Conservation (phyloP, 2,888 invertebrate species). For the Liopterus haemorrhoidalis region DNA sequence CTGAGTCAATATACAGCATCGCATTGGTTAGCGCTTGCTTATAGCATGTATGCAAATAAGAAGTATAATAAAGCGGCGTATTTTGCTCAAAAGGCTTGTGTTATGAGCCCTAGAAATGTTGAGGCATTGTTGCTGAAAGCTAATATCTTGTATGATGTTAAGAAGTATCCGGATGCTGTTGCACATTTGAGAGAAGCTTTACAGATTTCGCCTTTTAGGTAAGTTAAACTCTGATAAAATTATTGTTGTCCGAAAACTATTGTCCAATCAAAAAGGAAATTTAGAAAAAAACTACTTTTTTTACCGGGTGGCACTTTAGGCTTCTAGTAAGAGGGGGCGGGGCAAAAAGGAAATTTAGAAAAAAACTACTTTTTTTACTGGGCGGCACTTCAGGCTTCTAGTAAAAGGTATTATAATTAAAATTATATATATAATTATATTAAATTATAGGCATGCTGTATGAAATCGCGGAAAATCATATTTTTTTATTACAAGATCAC, state of each 20-base stretch:
- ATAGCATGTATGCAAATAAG: constrained; percentile 58
- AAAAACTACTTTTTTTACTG: no score
- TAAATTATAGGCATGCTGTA: no score
- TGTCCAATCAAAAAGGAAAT: no score
- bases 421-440: no score
- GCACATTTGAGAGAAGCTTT: constrained; percentile 63
- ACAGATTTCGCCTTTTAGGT: constrained; percentile 51
- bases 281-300: no score
- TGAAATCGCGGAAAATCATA: no score
- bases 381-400: no score
- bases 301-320: no score
- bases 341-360: no score
- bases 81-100: constrained; percentile 67
- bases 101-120: constrained; percentile 55
- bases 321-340: no score
- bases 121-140: constrained; percentile 72
- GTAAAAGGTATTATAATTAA: no score
- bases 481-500: no score
- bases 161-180: constrained; percentile 60
- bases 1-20: constrained; percentile 52
- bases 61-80: constrained; percentile 64
- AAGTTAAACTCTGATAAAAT: constrained; percentile 12
- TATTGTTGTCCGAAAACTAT: neutral
- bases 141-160: constrained; percentile 58
- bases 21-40: constrained; percentile 72